Evolutionary conservation across 2,888 invertebrate genomes (phyloP).

Genomic region (Drosophila greeni): DNA sequence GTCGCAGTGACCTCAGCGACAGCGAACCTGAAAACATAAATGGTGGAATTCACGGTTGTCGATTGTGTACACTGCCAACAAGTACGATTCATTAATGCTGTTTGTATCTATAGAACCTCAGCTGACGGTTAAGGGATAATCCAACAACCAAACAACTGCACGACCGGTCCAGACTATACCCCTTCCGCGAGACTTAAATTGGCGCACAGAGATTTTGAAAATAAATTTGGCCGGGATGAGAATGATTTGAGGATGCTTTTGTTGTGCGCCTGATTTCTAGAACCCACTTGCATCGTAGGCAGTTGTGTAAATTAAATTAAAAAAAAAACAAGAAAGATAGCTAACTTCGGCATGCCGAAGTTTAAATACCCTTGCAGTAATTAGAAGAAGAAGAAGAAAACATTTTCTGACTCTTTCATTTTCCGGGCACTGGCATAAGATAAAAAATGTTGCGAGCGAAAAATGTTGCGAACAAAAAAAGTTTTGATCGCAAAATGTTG

Average conservation of each 20-base stretch:
- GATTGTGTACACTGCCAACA: constrained; percentile 49
- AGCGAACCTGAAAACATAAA: background rate
- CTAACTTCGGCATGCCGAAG: too few relatives aligned
- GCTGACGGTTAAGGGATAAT: constrained; percentile 73
- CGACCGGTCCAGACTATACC: background rate
- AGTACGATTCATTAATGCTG: constrained; percentile 16
- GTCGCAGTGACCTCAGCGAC: background rate
- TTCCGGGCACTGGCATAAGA: too few relatives aligned
- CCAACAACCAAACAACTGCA: constrained; percentile 59
- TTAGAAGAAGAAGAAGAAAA: too few relatives aligned
- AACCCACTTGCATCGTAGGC: background rate
- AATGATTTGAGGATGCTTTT: background rate
- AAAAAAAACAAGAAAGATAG: too few relatives aligned
- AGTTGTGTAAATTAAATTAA: too few relatives aligned
- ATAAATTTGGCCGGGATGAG: background rate
- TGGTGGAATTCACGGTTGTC: constrained; percentile 36
- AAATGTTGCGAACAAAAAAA: too few relatives aligned
- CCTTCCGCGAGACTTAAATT: background rate
- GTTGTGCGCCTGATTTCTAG: background rate
- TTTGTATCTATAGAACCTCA: constrained; percentile 55
- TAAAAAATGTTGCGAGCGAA: too few relatives aligned
- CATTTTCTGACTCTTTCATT: too few relatives aligned
- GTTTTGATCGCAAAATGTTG: too few relatives aligned
- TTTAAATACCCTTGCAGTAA: too few relatives aligned
- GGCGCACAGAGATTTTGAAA: background rate